A percentile compares a stretch with the other conserved stretches of the same genome.
These are phyloP conservation scores for Anas platyrhynchos DNA, from an alignment of 2,113 vertebrate genomes.

Conservation along the genomic window DNA sequence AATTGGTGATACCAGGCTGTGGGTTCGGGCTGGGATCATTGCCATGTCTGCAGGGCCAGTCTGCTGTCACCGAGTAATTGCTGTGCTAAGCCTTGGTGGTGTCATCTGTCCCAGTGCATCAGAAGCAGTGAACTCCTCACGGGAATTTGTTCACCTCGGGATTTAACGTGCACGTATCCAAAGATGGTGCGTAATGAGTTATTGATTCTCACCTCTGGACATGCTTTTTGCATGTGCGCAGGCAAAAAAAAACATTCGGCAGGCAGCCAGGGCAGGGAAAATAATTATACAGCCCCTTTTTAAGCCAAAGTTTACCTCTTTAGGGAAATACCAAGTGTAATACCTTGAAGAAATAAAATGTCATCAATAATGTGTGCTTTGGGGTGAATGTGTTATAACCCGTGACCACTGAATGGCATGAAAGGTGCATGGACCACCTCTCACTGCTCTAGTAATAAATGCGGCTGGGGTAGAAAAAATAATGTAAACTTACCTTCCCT, in stretches of 20 bases:
- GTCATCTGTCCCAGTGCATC: constrained; percentile 29
- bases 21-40: rapidly evolving
- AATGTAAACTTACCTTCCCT: neutral
- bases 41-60: rapidly evolving
- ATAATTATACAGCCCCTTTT: constrained; percentile 43
- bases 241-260: constrained; percentile 37
- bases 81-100: neutral
- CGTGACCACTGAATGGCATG: neutral
- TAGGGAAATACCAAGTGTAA: constrained; percentile 33
- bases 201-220: constrained; percentile 53
- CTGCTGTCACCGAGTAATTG: neutral
- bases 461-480: neutral
- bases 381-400: neutral
- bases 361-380: neutral
- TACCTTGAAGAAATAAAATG: neutral
- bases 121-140: constrained; percentile 42
- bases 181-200: neutral
- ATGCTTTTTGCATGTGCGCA: constrained; percentile 3
- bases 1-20: neutral
- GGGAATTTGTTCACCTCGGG: constrained; percentile 36
- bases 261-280: constrained; percentile 41
- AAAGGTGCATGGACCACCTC: neutral
- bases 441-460: neutral
- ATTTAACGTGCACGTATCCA: constrained; percentile 27
- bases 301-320: constrained; percentile 54